Evolutionary conservation across 2,888 invertebrate genomes (phyloP).

Genomic region (Drosophila colorata): DNA sequence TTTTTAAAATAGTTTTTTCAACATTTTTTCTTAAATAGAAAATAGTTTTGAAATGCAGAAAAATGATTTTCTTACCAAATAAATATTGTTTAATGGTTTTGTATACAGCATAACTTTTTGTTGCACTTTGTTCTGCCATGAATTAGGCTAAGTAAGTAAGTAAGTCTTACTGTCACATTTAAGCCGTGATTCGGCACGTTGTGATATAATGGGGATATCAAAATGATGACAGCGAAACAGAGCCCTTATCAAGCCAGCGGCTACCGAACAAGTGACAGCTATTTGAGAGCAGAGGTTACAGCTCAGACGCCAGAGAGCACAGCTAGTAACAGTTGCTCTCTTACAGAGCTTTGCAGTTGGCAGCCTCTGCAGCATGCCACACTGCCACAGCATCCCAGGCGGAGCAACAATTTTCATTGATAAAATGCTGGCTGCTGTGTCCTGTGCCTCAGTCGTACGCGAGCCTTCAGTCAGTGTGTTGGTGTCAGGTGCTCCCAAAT

Average conservation of each 20-base stretch:
- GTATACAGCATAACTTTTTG: neutral
- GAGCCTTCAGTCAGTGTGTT: constrained; percentile 59
- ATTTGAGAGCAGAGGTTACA: constrained; percentile 44
- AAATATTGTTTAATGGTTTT: too few relatives aligned
- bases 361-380: neutral
- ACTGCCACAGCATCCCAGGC: constrained; percentile 8
- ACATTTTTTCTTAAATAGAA: too few relatives aligned
- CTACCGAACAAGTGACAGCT: neutral
- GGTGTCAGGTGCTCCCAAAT: neutral
- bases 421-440: constrained; percentile 69
- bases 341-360: constrained; percentile 29
- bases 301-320: constrained; percentile 4
- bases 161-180: neutral
- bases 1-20: too few relatives aligned
- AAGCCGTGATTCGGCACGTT: constrained; percentile 12
- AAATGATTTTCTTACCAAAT: too few relatives aligned
- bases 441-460: constrained; percentile 70
- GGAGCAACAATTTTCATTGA: constrained; percentile 76
- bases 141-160: constrained; percentile 2
- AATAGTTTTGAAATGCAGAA: too few relatives aligned
- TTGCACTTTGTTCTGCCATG: neutral
- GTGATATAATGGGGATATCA: neutral
- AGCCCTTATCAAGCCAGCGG: constrained; percentile 23
- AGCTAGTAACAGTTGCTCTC: constrained; percentile 7
- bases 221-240: constrained; percentile 33